Evolutionary conservation across 2,888 invertebrate genomes (phyloP).

Genomic region (Drosophila incognita): DNA sequence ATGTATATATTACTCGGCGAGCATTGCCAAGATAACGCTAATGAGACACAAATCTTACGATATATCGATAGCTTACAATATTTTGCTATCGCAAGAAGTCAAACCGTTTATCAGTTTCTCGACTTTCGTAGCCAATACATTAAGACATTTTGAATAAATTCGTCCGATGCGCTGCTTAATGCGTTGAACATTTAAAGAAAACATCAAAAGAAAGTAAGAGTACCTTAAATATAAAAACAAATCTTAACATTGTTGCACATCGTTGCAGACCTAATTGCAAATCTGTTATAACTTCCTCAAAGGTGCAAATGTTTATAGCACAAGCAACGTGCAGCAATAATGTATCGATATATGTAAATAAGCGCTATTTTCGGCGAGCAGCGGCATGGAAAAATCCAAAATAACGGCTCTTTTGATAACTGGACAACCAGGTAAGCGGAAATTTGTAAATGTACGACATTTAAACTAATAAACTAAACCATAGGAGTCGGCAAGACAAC

Average conservation of each 20-base stretch:
- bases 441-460: neutral
- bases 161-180: neutral
- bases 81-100: neutral
- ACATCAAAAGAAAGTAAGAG: neutral
- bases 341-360: conserved; percentile 14
- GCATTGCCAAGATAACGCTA: neutral
- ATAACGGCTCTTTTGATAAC: conserved; percentile 52
- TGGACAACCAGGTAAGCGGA: conserved; percentile 53
- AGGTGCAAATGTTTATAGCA: neutral
- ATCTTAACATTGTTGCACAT: neutral
- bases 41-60: neutral
- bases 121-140: neutral
- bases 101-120: neutral
- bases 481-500: conserved; percentile 90
- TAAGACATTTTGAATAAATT: neutral
- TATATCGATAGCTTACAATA: neutral
- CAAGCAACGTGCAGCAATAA: neutral
- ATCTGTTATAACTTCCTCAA: no score
- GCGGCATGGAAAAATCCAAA: conserved; percentile 32
- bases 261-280: neutral
- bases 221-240: neutral
- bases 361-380: neutral
- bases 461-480: neutral
- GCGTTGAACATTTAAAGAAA: neutral
- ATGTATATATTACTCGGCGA: neutral